A percentile compares a stretch with the other conserved stretches of the same genome.
These are phyloP conservation scores for Fragum fragum DNA, from an alignment of 2,888 invertebrate species.

Conservation along the genomic window DNA sequence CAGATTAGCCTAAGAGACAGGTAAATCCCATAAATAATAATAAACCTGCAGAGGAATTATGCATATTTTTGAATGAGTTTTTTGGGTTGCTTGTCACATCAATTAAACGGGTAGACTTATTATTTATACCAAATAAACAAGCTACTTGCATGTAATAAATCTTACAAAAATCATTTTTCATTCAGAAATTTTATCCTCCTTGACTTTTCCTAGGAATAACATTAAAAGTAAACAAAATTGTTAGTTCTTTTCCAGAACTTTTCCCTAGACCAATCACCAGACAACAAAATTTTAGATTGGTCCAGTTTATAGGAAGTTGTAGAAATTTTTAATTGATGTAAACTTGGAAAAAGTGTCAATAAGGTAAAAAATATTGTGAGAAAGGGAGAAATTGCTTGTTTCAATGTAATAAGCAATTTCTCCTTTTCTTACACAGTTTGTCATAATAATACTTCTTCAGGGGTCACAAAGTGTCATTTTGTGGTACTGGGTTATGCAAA, in stretches of 20 bases:
- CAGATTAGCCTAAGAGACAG: neutral
- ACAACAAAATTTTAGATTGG: too few relatives aligned
- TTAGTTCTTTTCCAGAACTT: neutral
- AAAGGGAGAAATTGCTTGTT: slow-evolving; percentile 4
- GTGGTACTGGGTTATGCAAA: too few relatives aligned
- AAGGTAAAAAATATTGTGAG: slow-evolving; percentile 8
- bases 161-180: slow-evolving; percentile 17
- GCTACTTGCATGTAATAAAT: slow-evolving; percentile 7
- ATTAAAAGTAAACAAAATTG: neutral
- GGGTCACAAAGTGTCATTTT: too few relatives aligned
- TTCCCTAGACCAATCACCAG: neutral
- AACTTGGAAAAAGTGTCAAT: too few relatives aligned
- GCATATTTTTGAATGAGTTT: slow-evolving; percentile 21
- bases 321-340: too few relatives aligned
- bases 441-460: too few relatives aligned
- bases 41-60: slow-evolving; percentile 16
- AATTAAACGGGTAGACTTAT: slow-evolving; percentile 18
- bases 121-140: slow-evolving; percentile 13
- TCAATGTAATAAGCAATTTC: slow-evolving; percentile 5
- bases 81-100: slow-evolving; percentile 15
- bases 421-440: neutral
- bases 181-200: neutral
- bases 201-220: neutral
- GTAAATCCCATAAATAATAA: slow-evolving; percentile 1
- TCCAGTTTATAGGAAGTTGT: too few relatives aligned